Percentiles rank a stretch among this genome's conserved stretches.
These are phyloP conservation scores for Struthidea cinerea DNA, from an alignment of 2,113 vertebrate species.

Conservation along the genomic window DNA sequence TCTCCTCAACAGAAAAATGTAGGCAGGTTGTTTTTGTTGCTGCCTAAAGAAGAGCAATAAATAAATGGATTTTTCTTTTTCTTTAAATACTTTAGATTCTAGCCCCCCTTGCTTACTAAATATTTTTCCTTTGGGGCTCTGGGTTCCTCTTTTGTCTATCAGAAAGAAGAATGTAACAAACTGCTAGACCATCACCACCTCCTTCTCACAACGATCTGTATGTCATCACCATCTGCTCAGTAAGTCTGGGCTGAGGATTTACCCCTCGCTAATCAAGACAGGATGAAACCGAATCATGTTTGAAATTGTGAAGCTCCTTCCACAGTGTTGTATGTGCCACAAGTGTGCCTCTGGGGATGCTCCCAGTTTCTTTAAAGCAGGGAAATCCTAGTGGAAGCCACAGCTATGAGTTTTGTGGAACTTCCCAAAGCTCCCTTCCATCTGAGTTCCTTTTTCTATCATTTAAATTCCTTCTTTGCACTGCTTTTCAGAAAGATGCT, in stretches of 20 bases:
- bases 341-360: neutral
- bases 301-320: neutral
- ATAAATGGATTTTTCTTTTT: neutral
- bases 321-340: neutral
- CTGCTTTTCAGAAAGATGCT: neutral
- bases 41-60: neutral
- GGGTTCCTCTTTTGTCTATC: slow-evolving; percentile 45
- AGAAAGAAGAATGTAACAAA: slow-evolving; percentile 40
- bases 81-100: neutral
- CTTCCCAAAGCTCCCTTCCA: neutral
- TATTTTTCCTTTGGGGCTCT: neutral
- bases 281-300: neutral
- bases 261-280: slow-evolving; percentile 16
- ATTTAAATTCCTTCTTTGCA: neutral
- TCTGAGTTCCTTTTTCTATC: neutral
- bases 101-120: neutral
- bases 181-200: slow-evolving; percentile 45
- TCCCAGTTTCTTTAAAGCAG: neutral
- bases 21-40: neutral
- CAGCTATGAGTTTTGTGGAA: neutral
- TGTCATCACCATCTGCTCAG: slow-evolving; percentile 21
- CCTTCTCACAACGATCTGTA: slow-evolving; percentile 13
- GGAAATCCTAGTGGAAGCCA: neutral
- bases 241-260: neutral
- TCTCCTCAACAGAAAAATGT: neutral